A percentile compares a stretch with the other conserved stretches of the same genome.
These are phyloP conservation scores for Drosophila fulvimacula DNA, from an alignment of 2,888 invertebrate species.

Conservation along the genomic window DNA sequence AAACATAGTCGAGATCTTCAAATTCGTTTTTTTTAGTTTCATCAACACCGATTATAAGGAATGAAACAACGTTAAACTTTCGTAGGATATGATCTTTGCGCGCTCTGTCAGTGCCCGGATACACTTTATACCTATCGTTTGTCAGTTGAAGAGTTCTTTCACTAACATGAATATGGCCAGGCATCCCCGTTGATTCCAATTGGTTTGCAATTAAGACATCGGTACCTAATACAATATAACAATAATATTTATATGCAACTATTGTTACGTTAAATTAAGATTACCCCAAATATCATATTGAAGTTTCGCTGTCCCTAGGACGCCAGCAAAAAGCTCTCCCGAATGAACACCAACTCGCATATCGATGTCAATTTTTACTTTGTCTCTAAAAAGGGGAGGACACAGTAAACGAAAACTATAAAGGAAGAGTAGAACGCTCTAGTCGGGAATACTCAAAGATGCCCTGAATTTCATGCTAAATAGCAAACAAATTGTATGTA, in stretches of 20 bases:
- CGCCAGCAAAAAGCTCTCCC: slow-evolving; percentile 94
- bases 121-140: slow-evolving; percentile 87
- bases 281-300: slow-evolving; percentile 98
- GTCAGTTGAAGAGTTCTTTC: slow-evolving; percentile 90
- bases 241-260: not conserved
- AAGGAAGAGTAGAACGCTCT: no score
- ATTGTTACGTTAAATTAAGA: slow-evolving; percentile 4
- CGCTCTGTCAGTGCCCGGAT: slow-evolving; percentile 85
- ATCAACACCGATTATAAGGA: slow-evolving; percentile 86
- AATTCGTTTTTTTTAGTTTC: not conserved
- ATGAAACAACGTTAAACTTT: slow-evolving; percentile 91
- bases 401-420: not conserved
- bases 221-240: slow-evolving; percentile 78
- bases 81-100: slow-evolving; percentile 88
- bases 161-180: slow-evolving; percentile 95
- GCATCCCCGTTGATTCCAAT: slow-evolving; percentile 95
- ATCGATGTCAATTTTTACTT: slow-evolving; percentile 92
- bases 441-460: no score
- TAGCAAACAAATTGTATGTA: no score
- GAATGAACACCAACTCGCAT: slow-evolving; percentile 99
- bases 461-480: no score
- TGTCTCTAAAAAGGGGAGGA: slow-evolving; percentile 83
- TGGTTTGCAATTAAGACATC: slow-evolving; percentile 97
- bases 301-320: slow-evolving; percentile 96
- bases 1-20: not conserved